Evolutionary conservation across 2,113 vertebrate genomes (phyloP).

Genomic region (Lucifuga dentata): DNA sequence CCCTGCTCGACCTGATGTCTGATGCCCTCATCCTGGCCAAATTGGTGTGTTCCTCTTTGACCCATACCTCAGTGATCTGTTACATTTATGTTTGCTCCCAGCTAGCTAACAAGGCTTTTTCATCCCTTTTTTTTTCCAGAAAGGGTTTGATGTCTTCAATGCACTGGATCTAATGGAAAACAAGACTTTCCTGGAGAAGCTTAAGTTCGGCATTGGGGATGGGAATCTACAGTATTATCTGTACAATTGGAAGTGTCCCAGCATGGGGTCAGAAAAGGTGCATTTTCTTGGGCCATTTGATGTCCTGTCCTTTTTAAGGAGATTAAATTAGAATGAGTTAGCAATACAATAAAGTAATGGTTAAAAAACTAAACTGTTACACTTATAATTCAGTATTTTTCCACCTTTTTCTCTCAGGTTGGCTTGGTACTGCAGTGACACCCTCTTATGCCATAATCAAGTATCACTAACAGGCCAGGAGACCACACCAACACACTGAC

Average conservation of each 20-base stretch:
- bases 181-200: conserved; percentile 98
- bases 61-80: not conserved
- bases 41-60: conserved; percentile 83
- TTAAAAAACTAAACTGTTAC: not conserved
- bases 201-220: conserved; percentile 98
- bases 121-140: conserved; percentile 77
- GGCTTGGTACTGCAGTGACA: conserved; percentile 96
- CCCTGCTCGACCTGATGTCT: conserved; percentile 96
- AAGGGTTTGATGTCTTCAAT: conserved; percentile 99
- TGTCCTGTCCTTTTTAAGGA: not conserved
- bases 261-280: conserved; percentile 98
- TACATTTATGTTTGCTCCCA: not conserved
- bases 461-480: conserved; percentile 75
- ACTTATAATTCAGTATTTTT: too few species aligned
- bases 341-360: too few species aligned
- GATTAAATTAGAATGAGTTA: too few species aligned
- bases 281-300: not conserved
- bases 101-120: not conserved
- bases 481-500: conserved; percentile 73
- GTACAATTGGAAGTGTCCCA: conserved; percentile 99
- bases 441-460: conserved; percentile 26
- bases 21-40: conserved; percentile 97
- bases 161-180: conserved; percentile 99
- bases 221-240: conserved; percentile 99
- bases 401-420: conserved; percentile 80